Base-by-base conservation (phyloP, 2,888 invertebrate genomes). In the Taenaris catops region DNA sequence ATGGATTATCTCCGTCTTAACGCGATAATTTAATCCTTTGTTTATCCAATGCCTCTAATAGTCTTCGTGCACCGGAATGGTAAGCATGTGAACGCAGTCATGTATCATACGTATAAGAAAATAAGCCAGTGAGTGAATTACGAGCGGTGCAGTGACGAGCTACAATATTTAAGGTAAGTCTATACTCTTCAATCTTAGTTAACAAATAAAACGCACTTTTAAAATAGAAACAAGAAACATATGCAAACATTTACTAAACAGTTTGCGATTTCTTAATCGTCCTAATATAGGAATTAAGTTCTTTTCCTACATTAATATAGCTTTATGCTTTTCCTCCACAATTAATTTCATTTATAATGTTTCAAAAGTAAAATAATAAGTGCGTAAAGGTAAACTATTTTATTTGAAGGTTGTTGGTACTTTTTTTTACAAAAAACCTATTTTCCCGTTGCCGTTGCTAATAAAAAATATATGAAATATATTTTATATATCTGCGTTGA, bases 21-120 rank as follows among this genome's bases (percentile, higher is more conserved):
- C 68, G 69, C 74, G 75, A 76, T 79, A 75, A 80, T 78, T 80
- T 83, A 80, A 83, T 81, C 81, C 72, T 75, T 74, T 83, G 81
- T 83, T 81, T 83, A 81, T 78, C 69, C 76, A 78, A 75, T 65
- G 76, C 71, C 64, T 74, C 73, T 81, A 79, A 83, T 80, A 79
- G 79, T 71, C 68, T 55, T 62, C 63, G 49, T 69, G 75, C 70
- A 68, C 65, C 70, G 70, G 64, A 70, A 65, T 75, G 56, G 56
- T 47, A 58, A 58, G 68, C 74, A 67, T 66, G 62, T 61, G 64
- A 65, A 58, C 69, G 55, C 69, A 63, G 59, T 58, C 70, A 71
- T 83, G 79, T 80, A 83, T 83, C 83, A 83, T 80, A 76, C 70
- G 63, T 61, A 67, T 73, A 78, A 75, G 74, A 76, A 74, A 79